Conservation (phyloP, 2,113 vertebrate species). For the Indicator indicator region DNA sequence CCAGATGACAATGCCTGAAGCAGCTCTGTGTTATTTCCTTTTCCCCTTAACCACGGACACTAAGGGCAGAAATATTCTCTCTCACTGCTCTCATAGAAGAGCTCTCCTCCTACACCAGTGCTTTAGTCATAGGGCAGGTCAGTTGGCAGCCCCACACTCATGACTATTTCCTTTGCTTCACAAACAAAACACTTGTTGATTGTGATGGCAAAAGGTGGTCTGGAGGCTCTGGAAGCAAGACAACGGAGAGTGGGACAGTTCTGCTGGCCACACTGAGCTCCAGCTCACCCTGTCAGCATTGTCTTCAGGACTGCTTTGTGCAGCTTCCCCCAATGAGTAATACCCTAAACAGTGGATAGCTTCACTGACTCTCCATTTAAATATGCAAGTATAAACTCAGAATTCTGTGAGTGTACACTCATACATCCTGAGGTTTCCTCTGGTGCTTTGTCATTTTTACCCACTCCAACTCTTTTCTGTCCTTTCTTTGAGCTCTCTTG, state of each 20-base stretch:
- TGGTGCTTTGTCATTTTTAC: background rate
- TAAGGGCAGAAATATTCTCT: conserved; percentile 58
- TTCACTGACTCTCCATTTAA: conserved; percentile 9
- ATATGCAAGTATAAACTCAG: background rate
- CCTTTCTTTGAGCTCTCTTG: background rate
- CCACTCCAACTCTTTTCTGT: background rate
- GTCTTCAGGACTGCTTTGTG: background rate
- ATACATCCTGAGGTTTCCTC: background rate
- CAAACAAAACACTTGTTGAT: conserved; percentile 39
- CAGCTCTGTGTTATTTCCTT: conserved; percentile 54
- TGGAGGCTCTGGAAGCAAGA: background rate
- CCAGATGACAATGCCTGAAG: conserved; percentile 21
- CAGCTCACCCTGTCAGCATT: background rate
- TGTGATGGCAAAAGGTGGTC: background rate
- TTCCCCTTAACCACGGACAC: conserved; percentile 6
- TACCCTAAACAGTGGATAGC: background rate
- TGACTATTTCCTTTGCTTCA: conserved; percentile 32
- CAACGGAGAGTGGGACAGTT: background rate
- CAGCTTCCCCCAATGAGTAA: conserved; percentile 9
- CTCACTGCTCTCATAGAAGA: conserved; percentile 22
- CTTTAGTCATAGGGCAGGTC: conserved; percentile 54
- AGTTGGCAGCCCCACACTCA: conserved; percentile 16
- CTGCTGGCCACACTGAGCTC: background rate
- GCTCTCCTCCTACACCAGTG: conserved; percentile 38
- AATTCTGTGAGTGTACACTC: background rate